phyloP scores from a whole-genome alignment of 2,113 vertebrate species.

The Neolamprologus variostigma region DNA sequence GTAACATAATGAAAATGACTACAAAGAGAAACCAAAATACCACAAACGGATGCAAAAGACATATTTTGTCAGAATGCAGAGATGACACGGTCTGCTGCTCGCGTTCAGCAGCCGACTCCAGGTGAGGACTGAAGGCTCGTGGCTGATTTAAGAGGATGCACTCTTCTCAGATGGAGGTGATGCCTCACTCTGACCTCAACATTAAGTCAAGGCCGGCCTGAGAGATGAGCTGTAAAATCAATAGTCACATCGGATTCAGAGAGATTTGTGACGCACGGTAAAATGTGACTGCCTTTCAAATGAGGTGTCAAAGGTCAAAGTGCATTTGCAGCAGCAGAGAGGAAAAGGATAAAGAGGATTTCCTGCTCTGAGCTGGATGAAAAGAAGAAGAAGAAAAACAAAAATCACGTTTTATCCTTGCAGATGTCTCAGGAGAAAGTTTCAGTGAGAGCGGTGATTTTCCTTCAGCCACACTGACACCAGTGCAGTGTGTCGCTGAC shows the following conservation, averaged over 20 bases:
- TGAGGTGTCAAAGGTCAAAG: background rate
- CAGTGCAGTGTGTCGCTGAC: background rate
- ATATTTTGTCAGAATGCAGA: background rate
- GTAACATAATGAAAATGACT: background rate
- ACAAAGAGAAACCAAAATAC: background rate
- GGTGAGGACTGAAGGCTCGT: background rate
- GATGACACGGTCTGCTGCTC: background rate
- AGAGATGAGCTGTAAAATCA: slow-evolving; percentile 1
- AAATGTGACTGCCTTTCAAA: background rate
- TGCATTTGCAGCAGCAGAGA: background rate
- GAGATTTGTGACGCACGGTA: background rate
- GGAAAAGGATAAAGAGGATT: background rate
- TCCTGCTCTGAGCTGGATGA: background rate
- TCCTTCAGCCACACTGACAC: background rate
- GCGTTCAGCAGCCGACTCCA: background rate
- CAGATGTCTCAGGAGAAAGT: background rate
- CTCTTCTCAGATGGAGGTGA: background rate
- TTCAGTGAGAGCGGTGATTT: background rate
- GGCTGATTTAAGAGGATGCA: background rate
- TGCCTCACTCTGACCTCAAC: background rate
- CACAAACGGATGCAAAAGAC: background rate
- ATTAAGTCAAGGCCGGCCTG: background rate
- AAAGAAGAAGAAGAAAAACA: rapidly evolving
- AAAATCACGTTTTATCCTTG: background rate
- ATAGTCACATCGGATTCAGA: background rate